phyloP scores from a whole-genome alignment of 2,888 invertebrate species.

The Griposia aprilina region DNA sequence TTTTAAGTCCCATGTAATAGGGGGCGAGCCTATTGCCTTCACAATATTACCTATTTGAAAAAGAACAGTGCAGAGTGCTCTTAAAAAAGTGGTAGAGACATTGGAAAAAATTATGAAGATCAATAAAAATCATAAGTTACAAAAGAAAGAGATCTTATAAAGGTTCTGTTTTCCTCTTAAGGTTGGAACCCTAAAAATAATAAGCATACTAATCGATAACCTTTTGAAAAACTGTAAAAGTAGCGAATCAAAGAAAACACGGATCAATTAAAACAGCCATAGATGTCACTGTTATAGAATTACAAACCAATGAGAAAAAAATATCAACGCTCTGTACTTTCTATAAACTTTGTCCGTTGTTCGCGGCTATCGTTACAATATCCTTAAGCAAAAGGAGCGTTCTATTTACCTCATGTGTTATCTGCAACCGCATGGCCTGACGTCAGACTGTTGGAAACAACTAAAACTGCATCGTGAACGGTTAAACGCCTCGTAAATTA shows the following conservation, averaged over 20 bases:
- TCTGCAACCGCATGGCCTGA: slow-evolving; percentile 45
- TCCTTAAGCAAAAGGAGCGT: slow-evolving; percentile 25
- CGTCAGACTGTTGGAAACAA: slow-evolving; percentile 49
- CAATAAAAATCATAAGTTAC: neutral
- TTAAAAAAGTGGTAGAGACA: neutral
- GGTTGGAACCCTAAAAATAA: neutral
- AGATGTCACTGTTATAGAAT: neutral
- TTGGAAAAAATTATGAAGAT: neutral
- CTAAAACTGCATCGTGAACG: slow-evolving; percentile 51
- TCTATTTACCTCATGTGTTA: slow-evolving; percentile 46
- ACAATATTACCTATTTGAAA: no score
- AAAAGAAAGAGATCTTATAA: neutral
- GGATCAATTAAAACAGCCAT: neutral
- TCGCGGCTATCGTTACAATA: slow-evolving; percentile 17
- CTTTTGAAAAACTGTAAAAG: no score
- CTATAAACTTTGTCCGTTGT: slow-evolving; percentile 5
- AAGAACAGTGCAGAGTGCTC: no score
- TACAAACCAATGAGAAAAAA: neutral
- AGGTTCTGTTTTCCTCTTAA: neutral
- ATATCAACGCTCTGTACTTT: neutral
- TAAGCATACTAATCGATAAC: neutral
- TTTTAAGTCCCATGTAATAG: no score
- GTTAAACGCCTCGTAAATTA: slow-evolving; percentile 52
- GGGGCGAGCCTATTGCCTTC: no score
- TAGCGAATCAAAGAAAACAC: no score